Conservation (phyloP, 2,888 invertebrate species). For the Tiphia femorata region DNA sequence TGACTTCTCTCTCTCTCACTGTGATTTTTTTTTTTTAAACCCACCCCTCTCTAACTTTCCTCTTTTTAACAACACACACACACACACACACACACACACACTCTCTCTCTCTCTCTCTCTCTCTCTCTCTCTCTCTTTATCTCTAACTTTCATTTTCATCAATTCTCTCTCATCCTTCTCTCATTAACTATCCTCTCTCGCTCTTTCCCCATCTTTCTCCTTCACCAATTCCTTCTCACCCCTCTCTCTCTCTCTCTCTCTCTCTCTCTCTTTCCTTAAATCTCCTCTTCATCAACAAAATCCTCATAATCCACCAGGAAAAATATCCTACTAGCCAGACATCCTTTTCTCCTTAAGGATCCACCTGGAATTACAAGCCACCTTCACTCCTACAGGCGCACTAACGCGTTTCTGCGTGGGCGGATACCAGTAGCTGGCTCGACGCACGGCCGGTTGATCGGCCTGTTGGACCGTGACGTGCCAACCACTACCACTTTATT, state of each 20-base stretch:
- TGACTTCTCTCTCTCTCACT: no score
- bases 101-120: background rate
- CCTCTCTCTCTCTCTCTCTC: background rate
- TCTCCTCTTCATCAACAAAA: no score
- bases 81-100: background rate
- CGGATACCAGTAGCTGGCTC: conserved; percentile 63
- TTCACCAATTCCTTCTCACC: background rate
- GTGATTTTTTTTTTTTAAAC: no score
- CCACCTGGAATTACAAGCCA: no score
- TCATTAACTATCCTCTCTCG: background rate
- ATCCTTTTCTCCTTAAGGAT: no score
- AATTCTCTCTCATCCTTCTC: background rate
- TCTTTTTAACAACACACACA: background rate
- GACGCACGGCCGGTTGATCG: conserved; percentile 64
- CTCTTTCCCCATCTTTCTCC: conserved; percentile 2
- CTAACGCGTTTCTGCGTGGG: conserved; percentile 57
- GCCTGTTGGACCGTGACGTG: conserved; percentile 66
- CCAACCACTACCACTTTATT: conserved; percentile 65
- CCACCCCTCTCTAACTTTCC: background rate
- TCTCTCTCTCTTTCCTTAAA: background rate
- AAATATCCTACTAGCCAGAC: no score
- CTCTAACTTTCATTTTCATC: background rate
- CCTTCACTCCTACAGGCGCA: no score
- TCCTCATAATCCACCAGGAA: no score
- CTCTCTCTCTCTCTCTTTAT: background rate